phyloP scores from a whole-genome alignment of 2,113 vertebrate species.

The Mormyrus iriodes region DNA sequence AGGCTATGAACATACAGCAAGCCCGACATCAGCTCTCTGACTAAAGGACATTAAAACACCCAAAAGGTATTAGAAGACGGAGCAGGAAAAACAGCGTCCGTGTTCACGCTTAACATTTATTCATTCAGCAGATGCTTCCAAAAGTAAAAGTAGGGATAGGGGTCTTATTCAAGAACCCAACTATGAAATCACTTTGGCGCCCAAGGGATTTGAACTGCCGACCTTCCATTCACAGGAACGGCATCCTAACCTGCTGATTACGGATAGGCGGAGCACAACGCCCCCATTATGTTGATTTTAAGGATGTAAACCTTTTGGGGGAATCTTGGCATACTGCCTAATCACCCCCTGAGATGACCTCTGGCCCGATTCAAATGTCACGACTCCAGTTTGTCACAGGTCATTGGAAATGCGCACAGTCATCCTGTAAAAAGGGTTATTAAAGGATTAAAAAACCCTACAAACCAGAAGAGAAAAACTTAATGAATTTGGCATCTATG shows the following conservation, averaged over 20 bases:
- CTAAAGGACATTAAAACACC: neutral
- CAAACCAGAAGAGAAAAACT: neutral
- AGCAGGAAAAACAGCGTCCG: neutral
- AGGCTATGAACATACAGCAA: neutral
- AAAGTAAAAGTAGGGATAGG: too few species aligned
- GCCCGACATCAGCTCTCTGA: neutral
- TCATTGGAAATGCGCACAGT: neutral
- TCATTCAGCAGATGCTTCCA: too few species aligned
- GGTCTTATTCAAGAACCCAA: neutral
- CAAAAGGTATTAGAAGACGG: neutral
- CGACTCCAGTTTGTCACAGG: neutral
- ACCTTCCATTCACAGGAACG: neutral
- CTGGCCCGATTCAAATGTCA: neutral
- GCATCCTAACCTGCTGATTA: neutral
- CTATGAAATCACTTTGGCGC: neutral
- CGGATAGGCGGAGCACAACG: too few species aligned
- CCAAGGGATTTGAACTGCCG: neutral
- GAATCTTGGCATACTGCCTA: neutral
- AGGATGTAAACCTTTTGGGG: neutral
- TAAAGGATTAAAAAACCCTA: neutral
- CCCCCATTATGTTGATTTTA: neutral
- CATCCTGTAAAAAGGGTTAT: neutral
- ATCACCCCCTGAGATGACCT: neutral
- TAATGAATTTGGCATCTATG: neutral
- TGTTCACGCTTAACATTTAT: too few species aligned